Conservation (phyloP, 2,797 vertebrate genomes). For the Tympanoctomys barrerae region DNA sequence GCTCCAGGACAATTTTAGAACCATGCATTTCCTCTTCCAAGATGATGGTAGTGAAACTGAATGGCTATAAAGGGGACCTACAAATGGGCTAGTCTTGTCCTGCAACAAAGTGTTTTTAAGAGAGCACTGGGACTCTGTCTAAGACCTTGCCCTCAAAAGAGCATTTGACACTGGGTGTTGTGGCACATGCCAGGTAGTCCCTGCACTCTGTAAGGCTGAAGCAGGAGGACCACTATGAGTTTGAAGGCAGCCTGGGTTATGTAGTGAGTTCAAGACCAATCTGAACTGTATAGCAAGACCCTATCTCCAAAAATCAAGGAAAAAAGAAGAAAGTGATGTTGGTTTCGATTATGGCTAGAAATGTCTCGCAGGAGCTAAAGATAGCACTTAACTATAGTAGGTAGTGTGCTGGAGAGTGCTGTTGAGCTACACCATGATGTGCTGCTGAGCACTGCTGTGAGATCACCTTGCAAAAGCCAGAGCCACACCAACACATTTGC, state of each 20-base stretch:
- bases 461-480: background rate
- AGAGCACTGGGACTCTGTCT: too few species aligned
- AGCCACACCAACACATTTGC: fast-evolving
- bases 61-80: too few species aligned
- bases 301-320: background rate
- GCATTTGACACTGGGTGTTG: too few species aligned
- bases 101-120: too few species aligned
- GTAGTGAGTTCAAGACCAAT: too few species aligned
- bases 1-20: background rate
- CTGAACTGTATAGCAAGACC: too few species aligned
- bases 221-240: too few species aligned
- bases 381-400: background rate
- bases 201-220: too few species aligned
- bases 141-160: background rate
- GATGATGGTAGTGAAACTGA: background rate
- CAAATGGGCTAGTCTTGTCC: too few species aligned
- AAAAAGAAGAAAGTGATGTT: background rate
- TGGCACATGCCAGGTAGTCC: too few species aligned
- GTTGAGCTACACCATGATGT: background rate
- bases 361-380: background rate
- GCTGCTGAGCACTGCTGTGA: background rate
- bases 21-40: background rate
- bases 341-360: background rate
- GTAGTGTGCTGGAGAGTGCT: background rate
- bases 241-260: too few species aligned